These are phyloP conservation scores for Caenorhabditis sp. DNA, from an alignment of 2,888 invertebrate species.

Conservation along the genomic window DNA sequence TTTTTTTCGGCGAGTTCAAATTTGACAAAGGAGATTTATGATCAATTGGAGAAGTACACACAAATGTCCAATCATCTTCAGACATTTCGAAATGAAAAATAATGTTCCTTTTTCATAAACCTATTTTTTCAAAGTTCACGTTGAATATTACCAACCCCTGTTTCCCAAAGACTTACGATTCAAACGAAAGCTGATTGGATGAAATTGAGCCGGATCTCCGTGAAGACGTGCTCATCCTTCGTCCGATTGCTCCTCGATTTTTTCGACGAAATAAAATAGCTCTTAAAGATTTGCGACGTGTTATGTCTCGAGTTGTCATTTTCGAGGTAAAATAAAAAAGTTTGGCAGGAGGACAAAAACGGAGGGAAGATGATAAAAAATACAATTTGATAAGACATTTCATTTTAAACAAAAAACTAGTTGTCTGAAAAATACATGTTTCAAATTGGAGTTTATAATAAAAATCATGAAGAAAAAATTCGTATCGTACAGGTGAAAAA, in stretches of 20 bases:
- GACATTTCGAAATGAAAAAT: neutral
- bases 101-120: too few species aligned
- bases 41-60: neutral
- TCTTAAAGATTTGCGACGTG: neutral
- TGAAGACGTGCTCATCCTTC: neutral
- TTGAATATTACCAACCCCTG: too few species aligned
- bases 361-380: neutral
- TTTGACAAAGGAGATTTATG: neutral
- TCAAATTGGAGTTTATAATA: neutral
- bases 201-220: neutral
- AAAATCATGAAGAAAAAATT: neutral
- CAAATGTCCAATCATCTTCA: neutral
- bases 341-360: neutral
- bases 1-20: neutral
- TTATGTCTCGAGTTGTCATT: neutral
- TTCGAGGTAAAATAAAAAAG: neutral
- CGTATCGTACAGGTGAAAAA: too few species aligned
- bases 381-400: neutral
- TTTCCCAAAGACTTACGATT: neutral
- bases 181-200: neutral
- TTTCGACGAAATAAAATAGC: constrained; percentile 15
- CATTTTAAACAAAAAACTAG: neutral
- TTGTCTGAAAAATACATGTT: too few species aligned
- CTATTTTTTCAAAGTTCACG: too few species aligned
- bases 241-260: neutral